Base-by-base conservation (phyloP, 2,888 invertebrate species). In the Electrophaes corylata region DNA sequence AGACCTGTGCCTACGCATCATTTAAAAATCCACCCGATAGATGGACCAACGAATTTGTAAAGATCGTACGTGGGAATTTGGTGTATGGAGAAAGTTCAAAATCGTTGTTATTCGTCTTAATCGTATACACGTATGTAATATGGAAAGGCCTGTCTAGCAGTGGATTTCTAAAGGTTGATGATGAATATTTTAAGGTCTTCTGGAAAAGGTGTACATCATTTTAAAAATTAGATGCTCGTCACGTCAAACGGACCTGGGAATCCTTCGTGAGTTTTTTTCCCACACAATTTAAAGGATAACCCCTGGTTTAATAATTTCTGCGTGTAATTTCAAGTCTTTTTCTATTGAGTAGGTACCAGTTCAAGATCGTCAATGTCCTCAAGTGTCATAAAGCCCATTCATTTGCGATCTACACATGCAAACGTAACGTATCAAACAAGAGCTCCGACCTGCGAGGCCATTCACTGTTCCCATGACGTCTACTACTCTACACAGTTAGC, bases 381-480 rank as follows among this genome's bases (percentile, higher is more conserved):
- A 31, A 39, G 29, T 29, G 35, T 31, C 39, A 33, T 37, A 52
- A 35, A 39, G 20, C 35, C 53, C 39, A 62, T 60, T 71, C 59
- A 70, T 70, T 64, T 67, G 66, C 65, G 64, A 66, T 67, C 45
- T 43, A 43, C 54, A 37, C 41, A 52, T 51, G 57, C 35, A 48
- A 41, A 57, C 63, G 48, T 65, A 57, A 59, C 52, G 62, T 44
- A 59, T 64, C 69, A 72, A 70, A 71, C 71, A 70, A 73, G 71
- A 60, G 64, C 70, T 68, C 52, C 61, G 71, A 60, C 64, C 70
- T 68, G 51, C 61, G 70, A 72, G 74, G 77, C 71, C 70, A 73
- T 71, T 69, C 70, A 66, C 69, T 75, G 75, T 83, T 84, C 84
- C 82, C 84, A 84, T 84, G 82, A 81, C 81, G 77, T 73, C 70